Evolutionary conservation across 1,140 invertebrate species (phyloP).

Genomic region (Saccostrea echinata): DNA sequence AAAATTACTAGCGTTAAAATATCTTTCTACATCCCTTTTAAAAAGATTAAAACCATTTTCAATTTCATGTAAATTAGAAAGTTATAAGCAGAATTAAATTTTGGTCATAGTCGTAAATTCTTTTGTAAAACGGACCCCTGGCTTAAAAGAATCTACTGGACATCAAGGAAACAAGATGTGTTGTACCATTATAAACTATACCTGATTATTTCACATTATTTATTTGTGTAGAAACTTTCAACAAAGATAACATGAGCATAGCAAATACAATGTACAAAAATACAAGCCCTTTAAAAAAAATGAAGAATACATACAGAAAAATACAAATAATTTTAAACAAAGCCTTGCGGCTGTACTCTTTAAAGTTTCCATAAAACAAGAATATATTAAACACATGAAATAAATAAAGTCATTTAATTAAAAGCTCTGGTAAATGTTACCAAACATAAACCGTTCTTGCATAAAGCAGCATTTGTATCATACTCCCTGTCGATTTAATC

Average conservation of each 20-base stretch:
- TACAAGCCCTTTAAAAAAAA: background rate
- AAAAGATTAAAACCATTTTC: too few species aligned
- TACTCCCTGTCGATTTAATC: too few species aligned
- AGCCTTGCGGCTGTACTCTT: background rate
- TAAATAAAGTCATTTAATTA: background rate
- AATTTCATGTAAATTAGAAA: too few species aligned
- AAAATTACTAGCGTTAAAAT: too few species aligned
- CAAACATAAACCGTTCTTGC: too few species aligned
- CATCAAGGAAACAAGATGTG: too few species aligned
- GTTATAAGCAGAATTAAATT: too few species aligned
- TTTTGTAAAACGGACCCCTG: too few species aligned
- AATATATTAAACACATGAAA: background rate
- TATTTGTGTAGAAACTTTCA: constrained; percentile 17
- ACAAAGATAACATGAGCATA: background rate
- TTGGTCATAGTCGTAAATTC: too few species aligned
- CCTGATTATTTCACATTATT: background rate
- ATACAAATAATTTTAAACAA: background rate
- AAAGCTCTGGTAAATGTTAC: background rate
- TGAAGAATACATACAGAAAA: background rate
- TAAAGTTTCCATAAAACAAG: background rate
- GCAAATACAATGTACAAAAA: background rate
- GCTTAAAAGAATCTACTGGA: too few species aligned
- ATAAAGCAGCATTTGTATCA: background rate
- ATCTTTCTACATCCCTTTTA: too few species aligned
- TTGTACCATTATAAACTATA: too few species aligned